These are phyloP conservation scores for Acyrthosiphon pisum DNA, from an alignment of 1,140 invertebrate species.

Conservation along the genomic window DNA sequence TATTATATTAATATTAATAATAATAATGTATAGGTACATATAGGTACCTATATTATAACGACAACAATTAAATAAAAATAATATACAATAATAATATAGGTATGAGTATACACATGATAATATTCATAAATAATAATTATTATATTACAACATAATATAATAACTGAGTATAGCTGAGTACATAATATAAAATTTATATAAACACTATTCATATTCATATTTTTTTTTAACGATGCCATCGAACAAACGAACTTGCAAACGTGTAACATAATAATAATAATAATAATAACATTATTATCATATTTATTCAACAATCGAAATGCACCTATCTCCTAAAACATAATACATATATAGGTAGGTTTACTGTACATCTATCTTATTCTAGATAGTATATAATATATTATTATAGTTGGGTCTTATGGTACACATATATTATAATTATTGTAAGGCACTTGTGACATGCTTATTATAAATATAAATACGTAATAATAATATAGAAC, in stretches of 20 bases:
- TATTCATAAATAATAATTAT: neutral
- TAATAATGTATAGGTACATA: neutral
- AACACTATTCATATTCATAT: neutral
- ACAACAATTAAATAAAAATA: conserved; percentile 56
- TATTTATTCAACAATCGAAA: neutral
- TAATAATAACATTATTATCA: neutral
- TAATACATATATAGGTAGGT: neutral
- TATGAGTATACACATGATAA: neutral
- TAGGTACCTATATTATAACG: neutral
- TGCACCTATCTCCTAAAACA: neutral
- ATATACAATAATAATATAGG: conserved; percentile 43
- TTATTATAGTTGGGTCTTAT: neutral
- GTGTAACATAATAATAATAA: neutral
- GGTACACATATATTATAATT: neutral
- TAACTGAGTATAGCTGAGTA: neutral
- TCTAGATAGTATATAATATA: neutral
- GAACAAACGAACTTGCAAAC: neutral
- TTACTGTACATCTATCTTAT: neutral
- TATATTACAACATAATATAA: conserved; percentile 18
- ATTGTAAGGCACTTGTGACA: conserved; percentile 7
- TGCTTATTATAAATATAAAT: neutral
- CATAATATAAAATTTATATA: neutral
- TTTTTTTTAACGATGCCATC: neutral
- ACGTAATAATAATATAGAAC: neutral
- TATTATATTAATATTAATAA: conserved; percentile 33